phyloP scores from a whole-genome alignment of 2,888 invertebrate species.

The Drosophila mimica region DNA sequence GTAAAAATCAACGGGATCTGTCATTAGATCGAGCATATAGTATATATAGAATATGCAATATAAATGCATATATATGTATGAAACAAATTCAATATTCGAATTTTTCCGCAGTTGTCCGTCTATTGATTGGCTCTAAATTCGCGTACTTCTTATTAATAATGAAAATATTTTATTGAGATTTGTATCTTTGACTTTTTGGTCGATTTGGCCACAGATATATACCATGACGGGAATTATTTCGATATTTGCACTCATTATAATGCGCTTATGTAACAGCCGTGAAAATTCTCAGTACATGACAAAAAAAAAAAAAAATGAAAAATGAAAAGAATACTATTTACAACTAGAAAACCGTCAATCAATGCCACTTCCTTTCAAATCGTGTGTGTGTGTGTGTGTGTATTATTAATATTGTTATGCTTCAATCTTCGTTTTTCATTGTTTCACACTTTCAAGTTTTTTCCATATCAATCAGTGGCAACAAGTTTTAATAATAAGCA shows the following conservation, averaged over 20 bases:
- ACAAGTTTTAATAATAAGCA: constrained; percentile 71
- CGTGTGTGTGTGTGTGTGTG: constrained; percentile 4
- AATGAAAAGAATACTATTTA: constrained; percentile 1
- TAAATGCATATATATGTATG: constrained; percentile 17
- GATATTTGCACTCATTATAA: constrained; percentile 60
- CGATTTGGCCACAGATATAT: constrained; percentile 73
- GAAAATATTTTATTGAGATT: constrained; percentile 74
- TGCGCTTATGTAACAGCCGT: constrained; percentile 69
- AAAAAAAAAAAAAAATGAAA: constrained; percentile 10
- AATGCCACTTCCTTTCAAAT: constrained; percentile 67
- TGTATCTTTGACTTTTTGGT: constrained; percentile 70
- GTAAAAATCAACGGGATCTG: constrained; percentile 26
- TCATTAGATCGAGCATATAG: constrained; percentile 21
- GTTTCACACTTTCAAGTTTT: constrained; percentile 67
- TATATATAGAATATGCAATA: neutral
- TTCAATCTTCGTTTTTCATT: constrained; percentile 39
- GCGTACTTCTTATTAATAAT: constrained; percentile 76
- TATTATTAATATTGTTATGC: constrained; percentile 30
- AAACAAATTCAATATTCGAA: neutral
- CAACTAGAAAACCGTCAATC: constrained; percentile 59
- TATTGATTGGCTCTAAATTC: constrained; percentile 68
- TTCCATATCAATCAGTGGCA: constrained; percentile 64
- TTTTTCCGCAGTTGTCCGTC: constrained; percentile 19
- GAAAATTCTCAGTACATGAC: constrained; percentile 69
- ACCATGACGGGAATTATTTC: constrained; percentile 44